Evolutionary conservation across 1,140 invertebrate genomes (phyloP).

Genomic region (Heliconius melpomene): DNA sequence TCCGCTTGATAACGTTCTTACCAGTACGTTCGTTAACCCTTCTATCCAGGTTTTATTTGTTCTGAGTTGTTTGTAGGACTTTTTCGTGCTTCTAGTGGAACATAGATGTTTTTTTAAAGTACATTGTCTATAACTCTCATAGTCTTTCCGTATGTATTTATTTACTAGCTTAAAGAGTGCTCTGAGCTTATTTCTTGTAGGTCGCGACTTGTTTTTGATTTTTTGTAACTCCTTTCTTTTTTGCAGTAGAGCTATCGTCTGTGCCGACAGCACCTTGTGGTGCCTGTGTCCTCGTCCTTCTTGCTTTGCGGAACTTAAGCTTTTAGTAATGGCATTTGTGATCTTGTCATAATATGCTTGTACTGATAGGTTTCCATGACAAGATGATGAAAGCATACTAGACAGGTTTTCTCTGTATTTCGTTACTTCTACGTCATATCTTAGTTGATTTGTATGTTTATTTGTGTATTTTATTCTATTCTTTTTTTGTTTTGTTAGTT

Average conservation of each 20-base stretch:
- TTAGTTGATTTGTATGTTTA: neutral
- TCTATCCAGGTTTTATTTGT: constrained; percentile 25
- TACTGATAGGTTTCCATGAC: neutral
- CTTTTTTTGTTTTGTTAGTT: constrained; percentile 14
- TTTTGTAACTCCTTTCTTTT: constrained; percentile 34
- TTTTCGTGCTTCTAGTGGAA: constrained; percentile 24
- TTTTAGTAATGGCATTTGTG: constrained; percentile 12
- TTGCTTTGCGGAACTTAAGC: neutral
- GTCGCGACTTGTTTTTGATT: constrained; percentile 24
- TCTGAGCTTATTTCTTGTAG: constrained; percentile 8
- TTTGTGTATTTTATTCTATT: constrained; percentile 14
- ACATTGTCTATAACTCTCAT: constrained; percentile 19
- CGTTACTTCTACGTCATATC: neutral
- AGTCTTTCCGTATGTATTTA: constrained; percentile 34
- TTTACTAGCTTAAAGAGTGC: constrained; percentile 28
- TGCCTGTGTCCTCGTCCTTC: neutral
- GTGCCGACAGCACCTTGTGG: constrained; percentile 9
- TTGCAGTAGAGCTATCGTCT: constrained; percentile 16
- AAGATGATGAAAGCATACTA: neutral
- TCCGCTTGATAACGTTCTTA: constrained; percentile 9
- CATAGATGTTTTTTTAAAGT: constrained; percentile 30
- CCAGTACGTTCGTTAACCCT: neutral
- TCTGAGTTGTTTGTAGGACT: constrained; percentile 20
- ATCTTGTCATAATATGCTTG: constrained; percentile 15
- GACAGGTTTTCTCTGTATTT: constrained; percentile 4